A percentile compares a stretch with the other conserved stretches of the same genome.
Evolutionary conservation across 1,140 invertebrate genomes (phyloP).

Genomic region (Trichonephila clavata): DNA sequence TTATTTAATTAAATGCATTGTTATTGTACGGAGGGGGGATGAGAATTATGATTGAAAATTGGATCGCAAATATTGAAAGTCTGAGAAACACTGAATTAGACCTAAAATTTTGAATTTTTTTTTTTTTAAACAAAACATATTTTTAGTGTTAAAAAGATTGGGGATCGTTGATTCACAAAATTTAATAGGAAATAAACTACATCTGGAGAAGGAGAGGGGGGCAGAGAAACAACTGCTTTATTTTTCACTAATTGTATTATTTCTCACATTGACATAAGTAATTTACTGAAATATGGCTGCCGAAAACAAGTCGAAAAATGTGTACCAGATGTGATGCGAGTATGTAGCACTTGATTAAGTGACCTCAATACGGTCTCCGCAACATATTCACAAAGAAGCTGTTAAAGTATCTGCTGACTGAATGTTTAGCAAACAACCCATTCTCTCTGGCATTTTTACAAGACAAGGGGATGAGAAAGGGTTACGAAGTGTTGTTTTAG

Average conservation of each 20-base stretch:
- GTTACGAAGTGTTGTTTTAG: not conserved
- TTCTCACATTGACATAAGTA: not conserved
- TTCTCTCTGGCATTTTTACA: conserved; percentile 29
- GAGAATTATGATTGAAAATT: too few relatives aligned
- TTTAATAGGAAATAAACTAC: too few relatives aligned
- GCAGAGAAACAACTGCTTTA: too few relatives aligned
- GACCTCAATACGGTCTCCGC: not conserved
- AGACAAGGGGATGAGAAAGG: not conserved
- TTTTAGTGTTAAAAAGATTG: too few relatives aligned
- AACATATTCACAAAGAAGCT: not conserved
- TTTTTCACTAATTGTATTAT: not conserved
- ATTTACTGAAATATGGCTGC: not conserved
- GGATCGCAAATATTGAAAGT: too few relatives aligned
- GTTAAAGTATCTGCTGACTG: conserved; percentile 26
- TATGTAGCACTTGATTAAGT: not conserved
- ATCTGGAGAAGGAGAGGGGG: too few relatives aligned
- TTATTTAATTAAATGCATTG: too few relatives aligned
- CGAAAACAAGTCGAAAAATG: not conserved
- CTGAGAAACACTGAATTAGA: too few relatives aligned
- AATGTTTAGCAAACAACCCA: conserved; percentile 31
- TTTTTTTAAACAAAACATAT: too few relatives aligned
- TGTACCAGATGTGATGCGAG: not conserved
- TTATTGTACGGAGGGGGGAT: too few relatives aligned
- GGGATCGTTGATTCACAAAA: too few relatives aligned
- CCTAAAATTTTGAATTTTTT: too few relatives aligned